A percentile compares a stretch with the other conserved stretches of the same genome.
These are phyloP conservation scores for Sebastiscus albofasciatus DNA, from an alignment of 2,797 vertebrate species.

Conservation along the genomic window DNA sequence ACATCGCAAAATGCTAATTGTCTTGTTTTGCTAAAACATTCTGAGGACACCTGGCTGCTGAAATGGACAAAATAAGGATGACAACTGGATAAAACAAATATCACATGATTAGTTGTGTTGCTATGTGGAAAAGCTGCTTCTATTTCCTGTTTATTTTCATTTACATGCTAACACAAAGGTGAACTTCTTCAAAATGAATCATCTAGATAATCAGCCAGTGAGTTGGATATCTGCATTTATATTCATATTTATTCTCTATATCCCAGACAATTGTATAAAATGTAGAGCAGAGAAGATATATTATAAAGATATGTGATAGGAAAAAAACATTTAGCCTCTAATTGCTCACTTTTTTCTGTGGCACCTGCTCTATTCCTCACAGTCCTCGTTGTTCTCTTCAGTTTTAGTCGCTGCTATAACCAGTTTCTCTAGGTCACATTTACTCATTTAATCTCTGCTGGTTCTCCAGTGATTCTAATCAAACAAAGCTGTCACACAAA, in stretches of 20 bases:
- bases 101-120: neutral
- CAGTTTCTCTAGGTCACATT: neutral
- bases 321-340: too few species aligned
- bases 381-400: neutral
- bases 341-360: neutral
- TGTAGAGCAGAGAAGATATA: too few species aligned
- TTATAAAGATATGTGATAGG: too few species aligned
- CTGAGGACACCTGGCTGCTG: neutral
- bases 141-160: neutral
- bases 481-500: conserved; percentile 16
- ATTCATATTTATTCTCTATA: neutral
- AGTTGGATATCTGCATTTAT: neutral
- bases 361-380: neutral
- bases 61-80: neutral
- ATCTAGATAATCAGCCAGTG: neutral
- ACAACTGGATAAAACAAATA: neutral
- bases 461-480: conserved; percentile 3
- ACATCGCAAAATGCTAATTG: neutral
- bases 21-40: neutral
- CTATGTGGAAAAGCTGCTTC: conserved; percentile 11
- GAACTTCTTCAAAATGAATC: neutral
- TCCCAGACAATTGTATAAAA: too few species aligned
- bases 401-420: neutral
- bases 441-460: neutral
- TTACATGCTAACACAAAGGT: neutral